These are phyloP conservation scores for Astatoreochromis straeleni DNA, from an alignment of 2,113 vertebrate genomes.

Conservation along the genomic window DNA sequence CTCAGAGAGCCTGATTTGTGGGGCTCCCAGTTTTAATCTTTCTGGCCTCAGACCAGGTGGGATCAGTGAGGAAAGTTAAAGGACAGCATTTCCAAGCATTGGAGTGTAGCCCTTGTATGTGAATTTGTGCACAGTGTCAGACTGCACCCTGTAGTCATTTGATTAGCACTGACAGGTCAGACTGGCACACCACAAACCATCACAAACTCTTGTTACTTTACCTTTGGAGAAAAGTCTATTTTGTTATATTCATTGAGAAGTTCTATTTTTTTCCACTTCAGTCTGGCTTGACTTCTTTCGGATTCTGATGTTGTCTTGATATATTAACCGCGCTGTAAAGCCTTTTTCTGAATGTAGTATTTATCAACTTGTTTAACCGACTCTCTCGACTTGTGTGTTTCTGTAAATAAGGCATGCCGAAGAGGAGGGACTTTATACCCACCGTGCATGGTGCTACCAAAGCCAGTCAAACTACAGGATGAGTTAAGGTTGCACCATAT, in stretches of 20 bases:
- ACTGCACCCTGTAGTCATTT: slow-evolving; percentile 35
- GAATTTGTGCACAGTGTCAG: slow-evolving; percentile 55
- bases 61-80: background rate
- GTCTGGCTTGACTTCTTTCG: slow-evolving; percentile 51
- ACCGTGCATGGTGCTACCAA: slow-evolving; percentile 65
- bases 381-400: slow-evolving; percentile 36
- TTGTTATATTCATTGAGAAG: slow-evolving; percentile 72
- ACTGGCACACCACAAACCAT: slow-evolving; percentile 35
- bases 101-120: slow-evolving; percentile 28
- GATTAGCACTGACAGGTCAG: slow-evolving; percentile 43
- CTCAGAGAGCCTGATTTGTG: background rate
- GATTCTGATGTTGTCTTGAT: slow-evolving; percentile 54
- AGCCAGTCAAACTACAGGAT: slow-evolving; percentile 31
- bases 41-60: background rate
- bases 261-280: slow-evolving; percentile 69
- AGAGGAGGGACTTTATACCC: slow-evolving; percentile 41
- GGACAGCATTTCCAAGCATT: slow-evolving; percentile 9
- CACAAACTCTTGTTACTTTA: slow-evolving; percentile 55
- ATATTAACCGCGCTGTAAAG: slow-evolving; percentile 55
- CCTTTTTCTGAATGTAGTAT: slow-evolving; percentile 72
- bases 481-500: slow-evolving; percentile 37
- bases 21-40: background rate
- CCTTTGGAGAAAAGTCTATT: slow-evolving; percentile 68
- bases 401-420: slow-evolving; percentile 70
- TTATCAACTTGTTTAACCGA: slow-evolving; percentile 35